Percentiles rank a stretch among this genome's conserved stretches.
phyloP scores from a whole-genome alignment of 2,113 vertebrate species.

The Prionailurus bengalensis region DNA sequence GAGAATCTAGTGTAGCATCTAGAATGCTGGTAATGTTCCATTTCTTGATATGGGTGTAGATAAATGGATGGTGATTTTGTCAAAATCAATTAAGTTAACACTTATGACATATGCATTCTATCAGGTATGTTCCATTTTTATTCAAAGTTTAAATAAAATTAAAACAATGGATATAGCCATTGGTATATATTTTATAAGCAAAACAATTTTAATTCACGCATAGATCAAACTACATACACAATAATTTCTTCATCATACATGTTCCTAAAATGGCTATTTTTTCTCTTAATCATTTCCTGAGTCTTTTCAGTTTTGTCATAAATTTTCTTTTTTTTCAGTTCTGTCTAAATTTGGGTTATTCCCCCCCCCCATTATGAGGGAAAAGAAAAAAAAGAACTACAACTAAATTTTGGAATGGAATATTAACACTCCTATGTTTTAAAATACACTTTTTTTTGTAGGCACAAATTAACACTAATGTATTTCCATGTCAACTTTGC shows the following conservation, averaged over 20 bases:
- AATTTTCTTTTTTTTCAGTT: background rate
- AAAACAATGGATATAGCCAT: background rate
- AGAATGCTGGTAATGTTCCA: background rate
- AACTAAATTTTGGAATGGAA: slow-evolving; percentile 22
- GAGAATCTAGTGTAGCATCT: background rate
- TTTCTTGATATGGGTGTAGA: background rate
- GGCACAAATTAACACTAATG: background rate
- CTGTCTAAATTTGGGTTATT: background rate
- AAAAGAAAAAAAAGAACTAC: background rate
- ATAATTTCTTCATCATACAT: background rate
- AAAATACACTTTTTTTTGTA: background rate
- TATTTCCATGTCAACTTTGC: slow-evolving; percentile 10
- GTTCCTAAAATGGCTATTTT: background rate
- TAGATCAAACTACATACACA: background rate
- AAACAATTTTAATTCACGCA: background rate
- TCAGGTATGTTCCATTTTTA: background rate
- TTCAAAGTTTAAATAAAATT: background rate
- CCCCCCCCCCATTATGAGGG: background rate
- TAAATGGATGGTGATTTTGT: background rate
- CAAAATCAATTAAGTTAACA: background rate
- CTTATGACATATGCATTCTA: background rate
- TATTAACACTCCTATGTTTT: background rate
- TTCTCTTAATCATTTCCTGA: background rate
- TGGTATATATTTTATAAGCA: background rate
- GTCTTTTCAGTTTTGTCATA: background rate